Evolutionary conservation across 2,888 invertebrate genomes (phyloP).

Genomic region (Leptarthrus brevirostris): DNA sequence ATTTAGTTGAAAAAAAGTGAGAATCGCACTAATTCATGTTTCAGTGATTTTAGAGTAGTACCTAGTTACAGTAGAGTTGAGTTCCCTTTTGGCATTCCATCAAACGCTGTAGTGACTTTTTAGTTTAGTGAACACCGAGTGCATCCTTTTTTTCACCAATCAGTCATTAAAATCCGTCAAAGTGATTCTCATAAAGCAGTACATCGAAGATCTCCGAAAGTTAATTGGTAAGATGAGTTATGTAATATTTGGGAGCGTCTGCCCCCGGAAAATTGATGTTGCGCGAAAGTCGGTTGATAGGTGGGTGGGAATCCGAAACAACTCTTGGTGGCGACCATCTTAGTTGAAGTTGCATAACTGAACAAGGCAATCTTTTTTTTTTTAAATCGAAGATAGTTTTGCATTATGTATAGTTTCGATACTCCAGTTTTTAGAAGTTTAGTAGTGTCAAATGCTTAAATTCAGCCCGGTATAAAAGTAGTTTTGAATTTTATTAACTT

Average conservation of each 20-base stretch:
- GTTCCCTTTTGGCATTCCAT: slow-evolving; percentile 11
- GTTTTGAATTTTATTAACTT: too few species aligned
- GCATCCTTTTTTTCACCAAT: slow-evolving; percentile 55
- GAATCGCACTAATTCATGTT: too few species aligned
- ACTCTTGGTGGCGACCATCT: slow-evolving; percentile 51
- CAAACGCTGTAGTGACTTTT: slow-evolving; percentile 50
- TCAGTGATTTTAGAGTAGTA: slow-evolving; percentile 30
- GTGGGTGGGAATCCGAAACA: slow-evolving; percentile 7
- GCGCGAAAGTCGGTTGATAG: slow-evolving; percentile 18
- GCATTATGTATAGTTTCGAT: too few species aligned
- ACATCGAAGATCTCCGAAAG: slow-evolving; percentile 68
- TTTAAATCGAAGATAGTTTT: too few species aligned
- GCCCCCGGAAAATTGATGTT: not conserved
- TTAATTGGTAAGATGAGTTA: slow-evolving; percentile 65
- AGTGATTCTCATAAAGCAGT: slow-evolving; percentile 68
- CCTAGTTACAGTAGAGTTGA: slow-evolving; percentile 26
- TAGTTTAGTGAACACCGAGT: slow-evolving; percentile 40
- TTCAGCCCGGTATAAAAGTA: too few species aligned
- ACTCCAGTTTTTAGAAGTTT: too few species aligned
- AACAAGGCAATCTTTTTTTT: too few species aligned
- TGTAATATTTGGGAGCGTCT: slow-evolving; percentile 7
- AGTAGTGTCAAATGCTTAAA: too few species aligned
- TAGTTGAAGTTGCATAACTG: slow-evolving; percentile 1
- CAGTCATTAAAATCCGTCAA: slow-evolving; percentile 63
- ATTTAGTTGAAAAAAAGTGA: slow-evolving; percentile 29